phyloP scores from a whole-genome alignment of 2,888 invertebrate species.

The Metopia argyrocephala region DNA sequence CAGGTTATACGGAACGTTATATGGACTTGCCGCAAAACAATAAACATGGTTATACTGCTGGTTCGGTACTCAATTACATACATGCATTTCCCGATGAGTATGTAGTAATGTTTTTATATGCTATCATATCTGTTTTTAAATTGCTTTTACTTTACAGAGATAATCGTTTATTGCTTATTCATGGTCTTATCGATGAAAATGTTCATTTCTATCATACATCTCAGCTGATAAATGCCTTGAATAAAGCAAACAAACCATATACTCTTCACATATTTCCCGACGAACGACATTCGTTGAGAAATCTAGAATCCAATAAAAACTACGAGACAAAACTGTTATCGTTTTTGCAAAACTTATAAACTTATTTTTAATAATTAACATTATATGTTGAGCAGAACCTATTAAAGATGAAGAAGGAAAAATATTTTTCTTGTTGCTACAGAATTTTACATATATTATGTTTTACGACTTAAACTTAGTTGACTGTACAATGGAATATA shows the following conservation, averaged over 20 bases:
- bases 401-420: background rate
- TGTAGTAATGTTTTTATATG: slow-evolving; percentile 73
- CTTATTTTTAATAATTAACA: background rate
- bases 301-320: slow-evolving; percentile 96
- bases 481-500: slow-evolving; percentile 52
- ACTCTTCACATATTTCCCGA: slow-evolving; percentile 96
- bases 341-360: slow-evolving; percentile 90
- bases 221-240: slow-evolving; percentile 91
- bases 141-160: slow-evolving; percentile 80
- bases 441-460: slow-evolving; percentile 48
- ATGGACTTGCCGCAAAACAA: slow-evolving; percentile 92
- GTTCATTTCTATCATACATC: slow-evolving; percentile 99
- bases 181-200: slow-evolving; percentile 98
- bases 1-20: slow-evolving; percentile 98
- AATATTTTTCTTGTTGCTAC: slow-evolving; percentile 23
- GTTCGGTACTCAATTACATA: slow-evolving; percentile 91
- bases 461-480: slow-evolving; percentile 56
- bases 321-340: slow-evolving; percentile 96
- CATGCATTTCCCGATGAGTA: slow-evolving; percentile 95
- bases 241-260: slow-evolving; percentile 97
- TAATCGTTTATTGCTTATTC: slow-evolving; percentile 94
- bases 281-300: slow-evolving; percentile 96
- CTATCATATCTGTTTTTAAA: background rate
- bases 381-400: slow-evolving; percentile 11
- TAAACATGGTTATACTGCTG: slow-evolving; percentile 87